Evolutionary conservation across 2,797 vertebrate genomes (phyloP).

Genomic region (Babyrousa celebensis): DNA sequence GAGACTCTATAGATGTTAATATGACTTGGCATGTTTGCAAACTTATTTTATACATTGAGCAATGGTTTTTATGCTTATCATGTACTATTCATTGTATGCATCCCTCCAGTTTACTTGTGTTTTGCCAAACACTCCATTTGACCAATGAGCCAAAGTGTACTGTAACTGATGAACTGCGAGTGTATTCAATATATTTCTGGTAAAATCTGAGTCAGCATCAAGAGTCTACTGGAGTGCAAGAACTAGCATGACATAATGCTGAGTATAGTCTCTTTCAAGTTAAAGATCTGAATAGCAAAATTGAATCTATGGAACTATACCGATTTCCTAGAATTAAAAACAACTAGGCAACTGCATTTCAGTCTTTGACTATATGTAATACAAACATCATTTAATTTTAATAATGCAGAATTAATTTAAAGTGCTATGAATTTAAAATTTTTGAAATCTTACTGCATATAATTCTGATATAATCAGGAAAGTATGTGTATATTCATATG

Average conservation of each 20-base stretch:
- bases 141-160: slow-evolving; percentile 51
- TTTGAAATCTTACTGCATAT: slow-evolving; percentile 14
- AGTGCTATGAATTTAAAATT: slow-evolving; percentile 44
- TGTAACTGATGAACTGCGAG: slow-evolving; percentile 43
- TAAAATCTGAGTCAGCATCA: slow-evolving; percentile 71
- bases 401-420: slow-evolving; percentile 20
- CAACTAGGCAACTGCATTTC: accelerated
- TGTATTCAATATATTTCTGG: slow-evolving; percentile 41
- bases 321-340: background rate
- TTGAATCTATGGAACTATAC: background rate
- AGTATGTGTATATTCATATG: background rate
- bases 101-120: slow-evolving; percentile 58
- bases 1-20: background rate
- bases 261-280: slow-evolving; percentile 33
- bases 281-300: slow-evolving; percentile 4
- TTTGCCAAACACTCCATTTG: slow-evolving; percentile 74
- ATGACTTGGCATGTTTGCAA: background rate
- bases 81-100: background rate
- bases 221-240: slow-evolving; percentile 2
- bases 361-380: background rate
- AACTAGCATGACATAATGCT: slow-evolving; percentile 56
- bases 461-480: background rate
- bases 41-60: background rate
- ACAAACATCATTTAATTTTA: slow-evolving; percentile 40
- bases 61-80: slow-evolving; percentile 55